Conservation (phyloP, 53 echinoderm and acorn worm species). For the Arbacia lixula region DNA sequence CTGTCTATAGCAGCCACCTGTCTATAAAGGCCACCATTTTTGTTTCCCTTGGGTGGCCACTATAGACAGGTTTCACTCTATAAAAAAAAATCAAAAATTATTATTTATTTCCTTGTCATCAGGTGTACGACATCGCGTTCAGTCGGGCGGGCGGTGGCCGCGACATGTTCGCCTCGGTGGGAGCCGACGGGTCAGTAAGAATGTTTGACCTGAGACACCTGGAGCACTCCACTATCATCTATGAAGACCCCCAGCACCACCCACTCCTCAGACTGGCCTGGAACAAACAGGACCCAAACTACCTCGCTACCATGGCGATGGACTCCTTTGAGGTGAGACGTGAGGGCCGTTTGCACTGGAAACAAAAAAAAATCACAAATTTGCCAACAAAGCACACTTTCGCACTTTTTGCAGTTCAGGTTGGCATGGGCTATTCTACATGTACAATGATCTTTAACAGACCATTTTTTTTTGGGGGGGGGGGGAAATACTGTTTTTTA, state of each 20-base stretch:
- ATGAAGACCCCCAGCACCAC: constrained; percentile 97
- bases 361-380: too few relatives aligned
- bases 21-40: too few relatives aligned
- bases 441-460: background rate
- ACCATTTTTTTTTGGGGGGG: too few relatives aligned
- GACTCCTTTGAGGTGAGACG: constrained; percentile 94
- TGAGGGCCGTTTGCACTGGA: background rate
- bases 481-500: too few relatives aligned
- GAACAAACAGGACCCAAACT: constrained; percentile 99
- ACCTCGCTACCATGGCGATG: constrained; percentile 98
- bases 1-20: too few relatives aligned
- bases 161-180: constrained; percentile 98
- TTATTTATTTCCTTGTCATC: background rate
- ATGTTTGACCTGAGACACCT: constrained; percentile 97
- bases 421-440: too few relatives aligned
- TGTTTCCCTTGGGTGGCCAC: too few relatives aligned
- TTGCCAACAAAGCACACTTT: too few relatives aligned
- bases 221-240: constrained; percentile 98
- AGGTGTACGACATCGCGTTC: constrained; percentile 99
- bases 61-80: too few relatives aligned
- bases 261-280: constrained; percentile 92
- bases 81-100: too few relatives aligned
- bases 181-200: constrained; percentile 94
- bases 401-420: too few relatives aligned
- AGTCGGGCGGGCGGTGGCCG: constrained; percentile 94